Evolutionary conservation across 1,140 invertebrate species (phyloP).

Genomic region (Drosophila pachea): DNA sequence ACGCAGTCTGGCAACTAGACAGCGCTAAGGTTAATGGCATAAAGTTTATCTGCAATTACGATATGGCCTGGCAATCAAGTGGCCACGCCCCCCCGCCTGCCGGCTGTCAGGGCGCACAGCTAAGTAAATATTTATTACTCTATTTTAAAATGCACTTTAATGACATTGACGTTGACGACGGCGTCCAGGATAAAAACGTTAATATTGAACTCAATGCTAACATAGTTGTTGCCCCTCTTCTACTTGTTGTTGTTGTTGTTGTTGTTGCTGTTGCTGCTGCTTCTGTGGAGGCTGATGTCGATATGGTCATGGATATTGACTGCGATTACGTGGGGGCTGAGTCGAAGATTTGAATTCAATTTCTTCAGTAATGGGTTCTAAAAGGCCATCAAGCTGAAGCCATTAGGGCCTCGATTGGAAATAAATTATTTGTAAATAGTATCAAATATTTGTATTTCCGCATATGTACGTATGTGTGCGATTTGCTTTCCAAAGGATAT

Average conservation of each 20-base stretch:
- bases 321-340: conserved; percentile 17
- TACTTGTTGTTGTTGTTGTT: background rate
- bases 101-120: conserved; percentile 17
- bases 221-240: no score
- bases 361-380: conserved; percentile 6
- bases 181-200: conserved; percentile 23
- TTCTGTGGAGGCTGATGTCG: conserved; percentile 14
- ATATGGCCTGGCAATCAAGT: conserved; percentile 66
- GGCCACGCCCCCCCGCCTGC: conserved; percentile 1
- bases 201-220: conserved; percentile 5
- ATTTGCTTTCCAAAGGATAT: no score
- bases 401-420: no score
- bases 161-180: conserved; percentile 34
- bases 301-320: conserved; percentile 26
- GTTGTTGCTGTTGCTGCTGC: conserved; percentile 12
- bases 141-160: conserved; percentile 74
- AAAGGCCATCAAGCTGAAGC: background rate
- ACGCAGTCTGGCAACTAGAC: conserved; percentile 46
- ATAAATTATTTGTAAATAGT: no score
- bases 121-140: conserved; percentile 71
- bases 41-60: conserved; percentile 77
- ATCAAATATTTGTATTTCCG: no score
- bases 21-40: conserved; percentile 72
- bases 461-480: no score
- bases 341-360: conserved; percentile 23